Conservation (phyloP, 2,888 invertebrate genomes). For the Lacanobia oleracea region DNA sequence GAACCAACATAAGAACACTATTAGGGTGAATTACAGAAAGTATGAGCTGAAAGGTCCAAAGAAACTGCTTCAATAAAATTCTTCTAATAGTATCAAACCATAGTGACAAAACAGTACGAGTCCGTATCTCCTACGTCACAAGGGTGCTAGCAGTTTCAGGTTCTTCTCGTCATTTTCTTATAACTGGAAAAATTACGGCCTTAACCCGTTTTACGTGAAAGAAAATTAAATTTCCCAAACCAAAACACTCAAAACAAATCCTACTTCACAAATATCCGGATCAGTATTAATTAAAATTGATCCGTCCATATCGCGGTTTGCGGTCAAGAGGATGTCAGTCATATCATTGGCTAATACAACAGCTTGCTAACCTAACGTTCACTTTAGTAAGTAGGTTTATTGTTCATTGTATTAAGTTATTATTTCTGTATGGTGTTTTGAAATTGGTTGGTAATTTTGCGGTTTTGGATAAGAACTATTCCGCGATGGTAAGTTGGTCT, state of each 20-base stretch:
- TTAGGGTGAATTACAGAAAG: too few relatives aligned
- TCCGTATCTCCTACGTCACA: too few relatives aligned
- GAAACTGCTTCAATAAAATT: background rate
- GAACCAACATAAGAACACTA: background rate
- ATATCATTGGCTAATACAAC: constrained; percentile 33
- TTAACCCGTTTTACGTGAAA: background rate
- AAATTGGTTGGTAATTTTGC: constrained; percentile 20
- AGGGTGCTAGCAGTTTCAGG: too few relatives aligned
- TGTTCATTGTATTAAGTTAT: constrained; percentile 40
- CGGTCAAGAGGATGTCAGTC: constrained; percentile 40
- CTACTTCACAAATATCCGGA: constrained; percentile 10
- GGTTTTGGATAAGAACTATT: constrained; percentile 32
- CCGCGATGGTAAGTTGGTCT: too few relatives aligned
- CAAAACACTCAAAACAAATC: background rate
- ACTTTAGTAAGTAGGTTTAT: constrained; percentile 45
- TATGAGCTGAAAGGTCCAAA: background rate
- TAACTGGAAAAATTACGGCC: too few relatives aligned
- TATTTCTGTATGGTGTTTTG: constrained; percentile 20
- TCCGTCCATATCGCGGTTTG: constrained; percentile 46
- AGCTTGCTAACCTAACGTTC: constrained; percentile 33
- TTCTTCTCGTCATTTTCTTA: too few relatives aligned
- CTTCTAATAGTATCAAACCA: background rate
- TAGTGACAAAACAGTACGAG: background rate
- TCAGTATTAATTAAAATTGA: constrained; percentile 46
- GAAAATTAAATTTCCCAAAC: background rate